These are phyloP conservation scores for Cladorhizidae sp. DNA, from an alignment of 37 sponge, comb jelly and placozoan species.

Conservation along the genomic window DNA sequence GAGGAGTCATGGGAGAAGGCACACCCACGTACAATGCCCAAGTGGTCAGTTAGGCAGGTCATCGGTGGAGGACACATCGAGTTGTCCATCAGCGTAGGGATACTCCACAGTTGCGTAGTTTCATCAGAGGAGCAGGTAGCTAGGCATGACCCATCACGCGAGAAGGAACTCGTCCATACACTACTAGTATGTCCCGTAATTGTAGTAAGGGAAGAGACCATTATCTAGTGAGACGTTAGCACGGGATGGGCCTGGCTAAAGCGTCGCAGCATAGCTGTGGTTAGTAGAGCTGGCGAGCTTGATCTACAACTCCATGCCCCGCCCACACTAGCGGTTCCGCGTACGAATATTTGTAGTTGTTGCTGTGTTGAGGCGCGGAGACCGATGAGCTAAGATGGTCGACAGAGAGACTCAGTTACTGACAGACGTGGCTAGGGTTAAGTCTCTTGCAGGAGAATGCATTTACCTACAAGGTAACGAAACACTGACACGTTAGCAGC, in stretches of 20 bases:
- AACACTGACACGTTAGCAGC: no score
- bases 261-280: no score
- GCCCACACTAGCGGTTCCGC: not conserved
- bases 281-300: no score
- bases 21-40: slow-evolving; percentile 24
- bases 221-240: not conserved
- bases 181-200: slow-evolving; percentile 13
- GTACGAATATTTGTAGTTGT: not conserved
- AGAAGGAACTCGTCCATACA: slow-evolving; percentile 21
- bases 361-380: not conserved
- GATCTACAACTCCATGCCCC: no score
- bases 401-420: not conserved
- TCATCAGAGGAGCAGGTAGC: slow-evolving; percentile 41
- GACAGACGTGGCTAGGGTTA: not conserved
- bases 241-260: not conserved
- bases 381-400: not conserved
- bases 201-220: not conserved
- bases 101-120: slow-evolving; percentile 21
- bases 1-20: slow-evolving; percentile 28
- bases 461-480: not conserved
- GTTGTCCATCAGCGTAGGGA: not conserved
- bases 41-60: not conserved
- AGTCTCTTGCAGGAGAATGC: not conserved
- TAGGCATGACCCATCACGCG: not conserved
- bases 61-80: not conserved